Evolutionary conservation across 1,140 invertebrate genomes (phyloP), one percentile per base, ranked within the genome.

Genomic region (Anthonomus grandis): DNA sequence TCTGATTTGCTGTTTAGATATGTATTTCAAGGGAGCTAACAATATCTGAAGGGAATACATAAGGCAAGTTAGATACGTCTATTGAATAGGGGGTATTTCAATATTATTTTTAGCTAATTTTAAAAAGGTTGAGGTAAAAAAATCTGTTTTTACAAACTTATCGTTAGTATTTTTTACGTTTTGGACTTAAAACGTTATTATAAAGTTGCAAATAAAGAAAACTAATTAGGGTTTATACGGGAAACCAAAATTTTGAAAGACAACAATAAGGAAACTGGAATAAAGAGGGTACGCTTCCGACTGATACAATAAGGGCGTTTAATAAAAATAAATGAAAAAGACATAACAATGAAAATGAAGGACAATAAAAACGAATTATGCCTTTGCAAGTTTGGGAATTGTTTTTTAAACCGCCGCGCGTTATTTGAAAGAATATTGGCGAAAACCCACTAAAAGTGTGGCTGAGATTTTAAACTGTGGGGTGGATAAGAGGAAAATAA

Each of bases 321-420:
- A 50, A 22, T 38, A 50, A 50, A 50, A 50, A 50, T 50, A 50
- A 38, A 50, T 50, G 47, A 50, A 50, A 50, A 37, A 18, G 47
- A 50, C 31, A 38, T 50, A 50, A 50, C 31, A 50, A 50, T 50
- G 34, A 50, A 50, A 50, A 50, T 50, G 47, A 50, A 50, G 47
- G 31, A 50, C 47, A 50, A 50, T 50, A 50, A 50, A 49, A 50
- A 38, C 47, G 34, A 50, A 50, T 50, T 50, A 50, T 50, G 31
- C 47, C 47, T 38, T 19, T 37, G 47, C 47, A 50, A 50, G 9
- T 50, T 50, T 8, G 34, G 36, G 47, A 50, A 50, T 50, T 50
- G 47, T 50, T 50, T 50, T 49, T 50, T 50, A 50, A 50, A 50
- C 47, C 47, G 47, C n/a, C n/a, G n/a, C n/a, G n/a, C 47, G 47